phyloP scores from a whole-genome alignment of 2,888 invertebrate species.

The Rhyacophila evoluta region DNA sequence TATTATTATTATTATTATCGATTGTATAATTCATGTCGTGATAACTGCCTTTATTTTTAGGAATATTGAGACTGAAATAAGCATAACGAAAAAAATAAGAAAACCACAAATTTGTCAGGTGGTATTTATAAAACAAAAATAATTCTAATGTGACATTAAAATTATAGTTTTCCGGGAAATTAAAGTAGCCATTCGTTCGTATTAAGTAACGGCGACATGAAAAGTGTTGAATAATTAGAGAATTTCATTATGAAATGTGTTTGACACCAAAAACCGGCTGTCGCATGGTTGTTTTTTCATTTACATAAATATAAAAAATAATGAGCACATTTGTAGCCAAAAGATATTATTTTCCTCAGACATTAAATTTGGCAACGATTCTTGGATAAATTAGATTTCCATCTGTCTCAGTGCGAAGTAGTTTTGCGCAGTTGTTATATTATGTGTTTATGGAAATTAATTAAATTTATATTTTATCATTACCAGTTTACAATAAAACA shows the following conservation, averaged over 20 bases:
- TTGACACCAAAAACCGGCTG: neutral
- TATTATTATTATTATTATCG: too few species aligned
- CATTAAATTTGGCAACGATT: neutral
- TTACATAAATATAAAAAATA: neutral
- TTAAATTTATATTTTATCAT: neutral
- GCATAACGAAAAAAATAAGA: too few species aligned
- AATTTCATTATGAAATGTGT: neutral
- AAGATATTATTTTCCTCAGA: neutral
- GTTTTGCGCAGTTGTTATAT: neutral
- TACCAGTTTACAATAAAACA: too few species aligned
- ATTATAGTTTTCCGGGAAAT: too few species aligned
- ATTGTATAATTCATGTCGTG: too few species aligned
- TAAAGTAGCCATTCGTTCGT: too few species aligned
- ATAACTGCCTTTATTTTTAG: too few species aligned
- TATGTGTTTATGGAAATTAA: neutral
- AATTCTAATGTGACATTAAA: too few species aligned
- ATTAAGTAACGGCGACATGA: neutral
- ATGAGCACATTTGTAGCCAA: conserved; percentile 3
- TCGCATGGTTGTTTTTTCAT: neutral
- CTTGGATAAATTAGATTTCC: neutral
- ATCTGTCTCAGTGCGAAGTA: neutral
- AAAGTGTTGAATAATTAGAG: neutral
- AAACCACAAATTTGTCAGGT: too few species aligned
- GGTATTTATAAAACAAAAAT: too few species aligned
- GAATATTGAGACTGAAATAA: too few species aligned